Conservation (phyloP, 2,113 vertebrate species). For the Paramormyrops kingsleyae region DNA sequence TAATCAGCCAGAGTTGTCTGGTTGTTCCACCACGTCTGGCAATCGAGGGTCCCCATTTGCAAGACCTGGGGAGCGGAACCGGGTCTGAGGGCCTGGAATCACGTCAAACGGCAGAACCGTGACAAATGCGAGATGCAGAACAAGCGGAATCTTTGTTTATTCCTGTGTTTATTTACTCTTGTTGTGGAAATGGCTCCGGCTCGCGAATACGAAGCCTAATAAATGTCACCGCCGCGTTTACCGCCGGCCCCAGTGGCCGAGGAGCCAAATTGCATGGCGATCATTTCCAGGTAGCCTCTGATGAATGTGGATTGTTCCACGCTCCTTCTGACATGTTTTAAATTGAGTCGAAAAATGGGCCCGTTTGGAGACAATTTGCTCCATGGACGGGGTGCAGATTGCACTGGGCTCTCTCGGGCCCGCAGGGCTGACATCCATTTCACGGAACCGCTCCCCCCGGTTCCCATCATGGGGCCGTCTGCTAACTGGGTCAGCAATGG, state of each 20-base stretch:
- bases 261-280: conserved; percentile 7
- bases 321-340: neutral
- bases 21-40: neutral
- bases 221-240: neutral
- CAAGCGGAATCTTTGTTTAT: neutral
- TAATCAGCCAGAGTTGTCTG: neutral
- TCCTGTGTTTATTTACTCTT: neutral
- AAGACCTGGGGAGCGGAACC: neutral
- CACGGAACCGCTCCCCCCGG: conserved; percentile 7
- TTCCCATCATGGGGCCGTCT: neutral
- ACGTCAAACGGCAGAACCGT: neutral
- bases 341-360: conserved; percentile 23
- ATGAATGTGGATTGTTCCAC: conserved; percentile 15
- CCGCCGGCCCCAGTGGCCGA: neutral
- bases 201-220: neutral
- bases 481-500: conserved; percentile 19
- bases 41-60: conserved; percentile 12
- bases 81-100: neutral
- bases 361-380: conserved; percentile 24
- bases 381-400: neutral
- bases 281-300: conserved; percentile 11
- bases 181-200: neutral
- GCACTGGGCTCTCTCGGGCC: neutral
- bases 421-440: conserved; percentile 5
- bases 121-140: neutral